Base-by-base conservation (phyloP, 2,113 vertebrate genomes). In the Lasiurus borealis region DNA sequence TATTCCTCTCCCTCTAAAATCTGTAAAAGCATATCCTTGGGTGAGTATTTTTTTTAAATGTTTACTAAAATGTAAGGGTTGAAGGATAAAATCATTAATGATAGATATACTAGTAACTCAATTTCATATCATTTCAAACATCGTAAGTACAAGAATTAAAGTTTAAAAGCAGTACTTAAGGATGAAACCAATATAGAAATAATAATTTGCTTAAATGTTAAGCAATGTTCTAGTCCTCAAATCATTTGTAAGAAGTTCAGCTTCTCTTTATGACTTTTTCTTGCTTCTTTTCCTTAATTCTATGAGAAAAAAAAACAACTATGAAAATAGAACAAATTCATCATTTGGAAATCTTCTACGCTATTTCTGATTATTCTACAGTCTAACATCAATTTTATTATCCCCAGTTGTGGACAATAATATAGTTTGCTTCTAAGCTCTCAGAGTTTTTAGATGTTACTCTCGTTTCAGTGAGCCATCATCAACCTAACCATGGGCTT, bases 261-360 rank as follows among this genome's bases (percentile, higher is more conserved):
- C 8, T 80, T 93, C n/a, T 76, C 29, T 72, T 96, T 76, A n/a
- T 19, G n/a, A n/a, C n/a, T n/a, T n/a, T n/a, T 59, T 94, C 19
- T 80, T 6, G 59, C 5, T 72, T 75, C 21, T 71, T 50, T 31
- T 64, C 7, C 31, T 12, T 34, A 93, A 78, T 89, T 71, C 21
- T 66, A 1, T 19, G 57, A 88, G 21, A 77, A 88, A 77, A 77
- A n/a, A 91, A 82, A 92, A 82, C 77, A 23, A 72, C 29, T 82
- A 31, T 34, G 68, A 77, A n/a, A 16, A 40, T 5, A 71, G 14
- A 93, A 16, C 8, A 76, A 10, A 69, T 2, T 7, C 69, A 57
- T 91, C 14, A 10, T 9, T 73, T 72, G 18, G 29, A 89, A 93
- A 89, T 48, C 1, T 29, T 25, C 2, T 25, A 36, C 34, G 73